Conservation (phyloP, 2,113 vertebrate species). For the Amblyornis subalaris region DNA sequence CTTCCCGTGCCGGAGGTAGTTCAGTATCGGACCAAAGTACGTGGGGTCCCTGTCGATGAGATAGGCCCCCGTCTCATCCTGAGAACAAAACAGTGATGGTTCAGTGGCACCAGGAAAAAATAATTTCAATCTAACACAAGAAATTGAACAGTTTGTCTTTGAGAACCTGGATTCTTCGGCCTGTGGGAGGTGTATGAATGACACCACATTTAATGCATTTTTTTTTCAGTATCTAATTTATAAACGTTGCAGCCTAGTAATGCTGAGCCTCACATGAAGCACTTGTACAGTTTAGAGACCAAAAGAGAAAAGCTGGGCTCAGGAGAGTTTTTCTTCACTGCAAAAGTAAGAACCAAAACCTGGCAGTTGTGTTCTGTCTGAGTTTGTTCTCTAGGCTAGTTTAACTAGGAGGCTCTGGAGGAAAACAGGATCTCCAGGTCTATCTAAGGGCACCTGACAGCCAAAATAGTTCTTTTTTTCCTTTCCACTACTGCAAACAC, state of each 20-base stretch:
- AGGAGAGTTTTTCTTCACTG: neutral
- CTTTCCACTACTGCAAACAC: neutral
- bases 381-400: neutral
- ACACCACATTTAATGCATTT: neutral
- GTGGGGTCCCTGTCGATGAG: constrained; percentile 98
- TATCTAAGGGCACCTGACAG: neutral
- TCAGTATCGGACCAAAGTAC: constrained; percentile 97
- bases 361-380: neutral
- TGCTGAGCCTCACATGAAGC: neutral
- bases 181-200: neutral
- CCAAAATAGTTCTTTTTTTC: neutral
- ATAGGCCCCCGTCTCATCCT: constrained; percentile 97
- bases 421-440: neutral
- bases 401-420: neutral
- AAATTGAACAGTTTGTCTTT: neutral
- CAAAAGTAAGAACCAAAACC: neutral
- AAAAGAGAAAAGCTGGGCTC: neutral
- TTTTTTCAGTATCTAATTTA: neutral
- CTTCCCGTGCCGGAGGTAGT: constrained; percentile 98
- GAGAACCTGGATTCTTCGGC: neutral
- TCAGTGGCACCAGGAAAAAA: neutral
- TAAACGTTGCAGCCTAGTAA: neutral
- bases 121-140: neutral
- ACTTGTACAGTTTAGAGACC: neutral
- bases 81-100: neutral